phyloP scores from a whole-genome alignment of 2,113 vertebrate species.

The Ia io region DNA sequence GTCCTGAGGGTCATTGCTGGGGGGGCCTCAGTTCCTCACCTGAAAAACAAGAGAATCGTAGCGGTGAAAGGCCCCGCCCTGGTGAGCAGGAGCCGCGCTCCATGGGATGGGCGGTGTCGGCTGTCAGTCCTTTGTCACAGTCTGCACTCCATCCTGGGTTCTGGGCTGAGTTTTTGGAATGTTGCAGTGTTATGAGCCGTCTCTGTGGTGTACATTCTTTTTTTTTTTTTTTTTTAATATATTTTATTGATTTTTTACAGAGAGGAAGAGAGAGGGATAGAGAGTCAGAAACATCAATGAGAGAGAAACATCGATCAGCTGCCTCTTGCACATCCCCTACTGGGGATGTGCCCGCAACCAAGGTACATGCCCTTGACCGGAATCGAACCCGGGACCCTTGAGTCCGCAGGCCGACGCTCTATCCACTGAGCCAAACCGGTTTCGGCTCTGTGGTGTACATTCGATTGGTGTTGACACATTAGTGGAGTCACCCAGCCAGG shows the following conservation, averaged over 20 bases:
- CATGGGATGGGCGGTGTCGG: fast-evolving
- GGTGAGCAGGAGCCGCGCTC: too few relatives aligned
- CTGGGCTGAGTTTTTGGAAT: not conserved
- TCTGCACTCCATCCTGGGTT: not conserved
- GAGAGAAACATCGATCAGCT: too few relatives aligned
- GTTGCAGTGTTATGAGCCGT: not conserved
- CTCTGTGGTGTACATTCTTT: not conserved
- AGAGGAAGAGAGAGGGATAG: too few relatives aligned
- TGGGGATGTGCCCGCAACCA: too few relatives aligned
- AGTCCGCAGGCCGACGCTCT: too few relatives aligned
- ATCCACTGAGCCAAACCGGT: too few relatives aligned
- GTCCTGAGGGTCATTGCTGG: fast-evolving
- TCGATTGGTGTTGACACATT: not conserved
- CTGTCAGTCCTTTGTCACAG: not conserved
- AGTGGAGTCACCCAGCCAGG: not conserved
- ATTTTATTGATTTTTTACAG: too few relatives aligned
- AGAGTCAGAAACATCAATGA: too few relatives aligned
- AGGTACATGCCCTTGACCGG: too few relatives aligned
- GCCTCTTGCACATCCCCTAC: too few relatives aligned
- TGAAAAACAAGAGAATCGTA: not conserved
- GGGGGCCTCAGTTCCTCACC: not conserved
- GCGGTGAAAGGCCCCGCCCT: fast-evolving
- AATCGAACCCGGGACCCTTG: too few relatives aligned
- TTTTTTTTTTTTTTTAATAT: too few relatives aligned
- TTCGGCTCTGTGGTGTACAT: not conserved